These are phyloP conservation scores for Alsophila aescularia DNA, from an alignment of 2,888 invertebrate genomes.

Conservation along the genomic window DNA sequence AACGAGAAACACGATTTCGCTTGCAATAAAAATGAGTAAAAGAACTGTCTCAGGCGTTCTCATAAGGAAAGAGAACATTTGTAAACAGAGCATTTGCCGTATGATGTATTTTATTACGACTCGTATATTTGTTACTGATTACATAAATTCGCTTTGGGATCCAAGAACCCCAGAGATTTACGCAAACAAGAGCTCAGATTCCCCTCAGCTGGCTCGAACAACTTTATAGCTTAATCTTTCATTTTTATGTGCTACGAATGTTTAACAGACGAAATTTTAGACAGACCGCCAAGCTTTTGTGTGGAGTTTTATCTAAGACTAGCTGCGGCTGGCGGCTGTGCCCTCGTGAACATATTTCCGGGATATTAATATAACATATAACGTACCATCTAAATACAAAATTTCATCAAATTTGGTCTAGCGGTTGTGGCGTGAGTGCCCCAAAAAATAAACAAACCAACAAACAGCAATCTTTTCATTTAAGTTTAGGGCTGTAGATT, in stretches of 20 bases:
- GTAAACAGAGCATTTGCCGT: slow-evolving; percentile 14
- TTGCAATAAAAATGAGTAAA: slow-evolving; percentile 1
- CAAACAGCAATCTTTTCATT: no score
- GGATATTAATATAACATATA: no score
- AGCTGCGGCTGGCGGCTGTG: no score
- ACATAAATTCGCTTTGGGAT: slow-evolving; percentile 45
- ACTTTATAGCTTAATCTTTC: slow-evolving; percentile 48
- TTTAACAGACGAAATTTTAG: slow-evolving; percentile 9
- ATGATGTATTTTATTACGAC: slow-evolving; percentile 44
- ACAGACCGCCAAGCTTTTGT: not conserved
- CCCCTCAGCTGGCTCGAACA: slow-evolving; percentile 34
- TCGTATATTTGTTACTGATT: slow-evolving; percentile 49
- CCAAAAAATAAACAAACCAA: no score
- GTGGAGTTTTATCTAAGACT: slow-evolving; percentile 1
- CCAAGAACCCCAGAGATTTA: slow-evolving; percentile 43
- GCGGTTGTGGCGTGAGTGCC: no score
- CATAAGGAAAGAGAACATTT: slow-evolving; percentile 9
- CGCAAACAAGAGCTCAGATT: slow-evolving; percentile 45
- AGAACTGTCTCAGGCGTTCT: slow-evolving; percentile 7
- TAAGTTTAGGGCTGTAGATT: no score
- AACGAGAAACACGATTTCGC: not conserved
- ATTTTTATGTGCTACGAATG: slow-evolving; percentile 42
- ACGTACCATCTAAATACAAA: no score
- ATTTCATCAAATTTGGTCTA: no score
- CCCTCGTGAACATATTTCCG: no score